Evolutionary conservation across 2,113 vertebrate species (phyloP), one percentile per base, ranked within the genome.

Genomic region (Amphilophus citrinellus): DNA sequence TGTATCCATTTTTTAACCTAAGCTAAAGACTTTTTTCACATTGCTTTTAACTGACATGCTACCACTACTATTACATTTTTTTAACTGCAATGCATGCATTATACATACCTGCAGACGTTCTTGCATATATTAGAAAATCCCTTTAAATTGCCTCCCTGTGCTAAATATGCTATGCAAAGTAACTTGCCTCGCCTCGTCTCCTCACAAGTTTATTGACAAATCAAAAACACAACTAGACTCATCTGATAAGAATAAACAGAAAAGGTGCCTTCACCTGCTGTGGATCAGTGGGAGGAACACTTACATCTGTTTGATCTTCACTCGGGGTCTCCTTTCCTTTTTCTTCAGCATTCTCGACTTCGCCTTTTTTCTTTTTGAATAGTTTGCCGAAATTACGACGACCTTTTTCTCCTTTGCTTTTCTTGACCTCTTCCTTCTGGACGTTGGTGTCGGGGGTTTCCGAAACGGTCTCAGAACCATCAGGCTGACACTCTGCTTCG

Each of bases 311-410:
- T 47, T 77, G 80, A 75, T 87, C 79, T 39, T 88, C 87, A 6
- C 7, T 59, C n/a, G 62, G n/a, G 3, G 10, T 22, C 62, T 89
- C 82, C 9, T 82, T 56, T 61, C 84, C 56, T 30, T 83, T 61
- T 35, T 84, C 50, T 37, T 63, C 2, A 20, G 20, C 58, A 7
- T 3, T 60, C 27, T 80, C 24, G 0, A 56, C 32, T 1, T 73
- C 50, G 6, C 42, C 30, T 13, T 66, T 59, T 65, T 93, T 91
- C 82, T 82, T 92, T 68, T 91, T 89, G 61, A 92, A 94, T 63
- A 92, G 35, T 80, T 90, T 93, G 61, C 68, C 81, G 18, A 94
- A 91, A 20, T 53, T 27, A 32, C 27, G 1, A 8, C 3, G 39
- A 17, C 2, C 1, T 66, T 84, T 92, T 44, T 79, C 58, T 14